phyloP scores from a whole-genome alignment of 1,140 invertebrate species.

The Pectinophora gossypiella region DNA sequence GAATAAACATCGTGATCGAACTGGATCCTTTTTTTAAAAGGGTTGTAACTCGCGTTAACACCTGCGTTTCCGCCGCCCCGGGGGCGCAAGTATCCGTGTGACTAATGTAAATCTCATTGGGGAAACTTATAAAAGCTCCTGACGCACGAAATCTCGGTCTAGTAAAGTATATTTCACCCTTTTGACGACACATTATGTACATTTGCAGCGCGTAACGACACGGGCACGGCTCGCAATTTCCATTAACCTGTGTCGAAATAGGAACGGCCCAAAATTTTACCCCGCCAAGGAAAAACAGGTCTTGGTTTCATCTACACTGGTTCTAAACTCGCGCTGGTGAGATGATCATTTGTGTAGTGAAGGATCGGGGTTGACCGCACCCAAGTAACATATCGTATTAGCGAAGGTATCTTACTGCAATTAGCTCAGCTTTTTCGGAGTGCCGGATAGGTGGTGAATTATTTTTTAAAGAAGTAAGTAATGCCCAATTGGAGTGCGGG shows the following conservation, averaged over 20 bases:
- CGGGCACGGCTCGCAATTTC: constrained; percentile 70
- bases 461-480: too few relatives aligned
- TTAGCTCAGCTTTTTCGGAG: constrained; percentile 64
- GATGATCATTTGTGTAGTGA: constrained; percentile 31
- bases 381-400: constrained; percentile 70
- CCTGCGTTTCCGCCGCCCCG: background rate
- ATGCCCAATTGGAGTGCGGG: too few relatives aligned
- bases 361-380: constrained; percentile 28
- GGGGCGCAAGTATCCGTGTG: constrained; percentile 6
- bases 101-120: constrained; percentile 30
- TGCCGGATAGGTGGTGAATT: constrained; percentile 26
- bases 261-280: constrained; percentile 40
- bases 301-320: constrained; percentile 15
- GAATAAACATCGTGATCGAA: too few relatives aligned
- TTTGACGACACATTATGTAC: constrained; percentile 72
- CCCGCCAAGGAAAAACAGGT: constrained; percentile 26
- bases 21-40: too few relatives aligned
- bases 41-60: too few relatives aligned
- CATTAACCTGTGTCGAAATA: constrained; percentile 46
- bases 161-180: constrained; percentile 71
- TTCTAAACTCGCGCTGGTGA: background rate
- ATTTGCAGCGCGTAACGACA: constrained; percentile 70
- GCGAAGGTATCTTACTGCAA: constrained; percentile 70
- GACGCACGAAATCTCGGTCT: constrained; percentile 55
- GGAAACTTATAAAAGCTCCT: constrained; percentile 56